phyloP scores from a whole-genome alignment of 2,797 vertebrate genomes.

The Cirrhinus molitorella region DNA sequence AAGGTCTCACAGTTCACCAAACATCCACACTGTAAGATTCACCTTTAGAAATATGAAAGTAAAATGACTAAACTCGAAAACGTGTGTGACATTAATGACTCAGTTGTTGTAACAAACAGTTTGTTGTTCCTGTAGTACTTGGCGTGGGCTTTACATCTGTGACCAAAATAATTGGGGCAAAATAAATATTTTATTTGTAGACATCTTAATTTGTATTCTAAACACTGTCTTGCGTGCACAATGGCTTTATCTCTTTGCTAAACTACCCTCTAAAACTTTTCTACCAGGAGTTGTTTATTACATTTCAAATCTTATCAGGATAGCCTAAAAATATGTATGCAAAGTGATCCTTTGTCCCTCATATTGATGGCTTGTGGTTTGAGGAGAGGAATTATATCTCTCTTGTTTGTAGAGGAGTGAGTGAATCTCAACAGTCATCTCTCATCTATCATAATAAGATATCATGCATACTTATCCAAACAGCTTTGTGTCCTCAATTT shows the following conservation, averaged over 20 bases:
- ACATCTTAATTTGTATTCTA: slow-evolving; percentile 12
- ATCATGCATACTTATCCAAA: slow-evolving; percentile 29
- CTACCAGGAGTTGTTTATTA: slow-evolving; percentile 3
- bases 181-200: background rate
- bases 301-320: slow-evolving; percentile 14
- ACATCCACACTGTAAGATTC: background rate
- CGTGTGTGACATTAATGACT: background rate
- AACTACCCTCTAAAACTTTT: slow-evolving; percentile 33
- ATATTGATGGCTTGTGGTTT: background rate
- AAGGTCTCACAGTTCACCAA: background rate
- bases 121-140: background rate
- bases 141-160: background rate
- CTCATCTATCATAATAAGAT: slow-evolving; percentile 43
- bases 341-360: slow-evolving; percentile 8
- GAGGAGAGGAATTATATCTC: slow-evolving; percentile 17
- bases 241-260: background rate
- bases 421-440: slow-evolving; percentile 39
- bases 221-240: background rate
- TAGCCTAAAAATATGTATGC: slow-evolving; percentile 20
- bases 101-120: background rate
- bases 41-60: background rate
- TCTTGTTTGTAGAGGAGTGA: slow-evolving; percentile 10
- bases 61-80: background rate
- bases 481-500: slow-evolving; percentile 40
- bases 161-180: background rate